A percentile compares a stretch with the other conserved stretches of the same genome.
These are phyloP conservation scores for Panzeria rudis DNA, from an alignment of 2,888 invertebrate species.

Conservation along the genomic window DNA sequence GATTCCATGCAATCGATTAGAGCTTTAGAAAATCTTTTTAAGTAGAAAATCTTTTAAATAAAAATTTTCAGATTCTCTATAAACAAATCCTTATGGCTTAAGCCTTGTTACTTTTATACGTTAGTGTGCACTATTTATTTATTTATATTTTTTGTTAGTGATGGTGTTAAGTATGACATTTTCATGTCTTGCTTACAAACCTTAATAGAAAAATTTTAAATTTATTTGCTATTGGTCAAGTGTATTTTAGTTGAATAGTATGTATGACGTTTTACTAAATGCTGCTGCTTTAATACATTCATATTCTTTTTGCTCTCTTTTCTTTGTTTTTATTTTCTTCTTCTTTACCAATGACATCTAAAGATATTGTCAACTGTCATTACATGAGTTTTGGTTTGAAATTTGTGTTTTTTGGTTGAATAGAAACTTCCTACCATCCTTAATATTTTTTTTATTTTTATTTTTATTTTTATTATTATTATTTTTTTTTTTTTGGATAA, in stretches of 20 bases:
- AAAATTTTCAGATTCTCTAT: too few relatives aligned
- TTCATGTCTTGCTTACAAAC: conserved; percentile 1
- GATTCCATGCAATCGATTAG: too few relatives aligned
- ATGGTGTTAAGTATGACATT: background rate
- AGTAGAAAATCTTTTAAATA: too few relatives aligned
- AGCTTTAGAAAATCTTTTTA: too few relatives aligned
- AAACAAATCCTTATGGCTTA: too few relatives aligned
- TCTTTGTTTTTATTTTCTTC: background rate
- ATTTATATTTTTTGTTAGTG: background rate
- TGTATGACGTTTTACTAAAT: conserved; percentile 5
- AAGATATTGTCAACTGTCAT: conserved; percentile 71
- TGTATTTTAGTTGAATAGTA: conserved; percentile 30
- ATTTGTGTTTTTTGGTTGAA: conserved; percentile 15
- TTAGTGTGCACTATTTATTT: too few relatives aligned
- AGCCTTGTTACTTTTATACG: too few relatives aligned
- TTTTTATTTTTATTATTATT: background rate
- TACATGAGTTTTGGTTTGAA: conserved; percentile 49
- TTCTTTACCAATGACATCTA: conserved; percentile 38
- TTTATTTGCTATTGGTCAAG: conserved; percentile 60
- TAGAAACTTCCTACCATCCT: background rate
- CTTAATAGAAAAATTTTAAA: conserved; percentile 1
- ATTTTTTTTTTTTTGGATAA: background rate
- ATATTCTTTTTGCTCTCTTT: background rate
- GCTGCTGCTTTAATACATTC: conserved; percentile 6
- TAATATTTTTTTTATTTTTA: background rate